Base-by-base conservation (phyloP, 2,113 vertebrate species). In the Campylomormyrus numenius region DNA sequence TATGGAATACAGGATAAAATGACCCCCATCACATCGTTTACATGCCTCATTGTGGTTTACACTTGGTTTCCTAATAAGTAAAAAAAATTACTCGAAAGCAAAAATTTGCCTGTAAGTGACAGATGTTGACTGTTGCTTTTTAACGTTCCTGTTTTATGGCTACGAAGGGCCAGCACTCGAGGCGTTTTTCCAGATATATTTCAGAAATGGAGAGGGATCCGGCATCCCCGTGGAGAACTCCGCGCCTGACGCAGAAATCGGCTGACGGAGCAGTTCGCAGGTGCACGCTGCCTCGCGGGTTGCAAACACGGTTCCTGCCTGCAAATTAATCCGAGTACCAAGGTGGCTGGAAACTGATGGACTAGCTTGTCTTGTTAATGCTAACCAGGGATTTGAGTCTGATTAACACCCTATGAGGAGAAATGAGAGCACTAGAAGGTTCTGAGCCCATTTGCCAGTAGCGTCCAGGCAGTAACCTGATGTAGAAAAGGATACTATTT, bases 81-180 rank as follows among this genome's bases (percentile, higher is more conserved):
- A 70, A 70, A 62, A 70, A 13, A 31, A 31, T 13, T 27, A 70
- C 10, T 31, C 62, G 62, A 70, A 70, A 70, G 62, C 62, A 27
- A 70, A 27, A 13, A 70, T 70, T 27, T 70, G 62, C 62, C 62
- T 70, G 31, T 70, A 31, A 70, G 62, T 70, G 62, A 70, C 62
- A 70, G n/a, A 70, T 80, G 31, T 80, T 80, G 74, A 15, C 35
- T 80, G 74, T 80, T 80, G 74, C 74, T 80, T 77, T 77, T 77
- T 77, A 77, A 39, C 17, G 15, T 42, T 80, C 74, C 35, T 80
- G 74, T 80, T 80, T 80, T 80, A 35, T 31, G 62, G 62, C 62
- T 70, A 31, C 27, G 13, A 66, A 66, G 70, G 70, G 70, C 13
- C 27, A 5, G 31, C 27, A 15, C 35, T 77, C 31, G 15, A 39